phyloP scores from a whole-genome alignment of 1,140 invertebrate species.

The Aethina tumida region DNA sequence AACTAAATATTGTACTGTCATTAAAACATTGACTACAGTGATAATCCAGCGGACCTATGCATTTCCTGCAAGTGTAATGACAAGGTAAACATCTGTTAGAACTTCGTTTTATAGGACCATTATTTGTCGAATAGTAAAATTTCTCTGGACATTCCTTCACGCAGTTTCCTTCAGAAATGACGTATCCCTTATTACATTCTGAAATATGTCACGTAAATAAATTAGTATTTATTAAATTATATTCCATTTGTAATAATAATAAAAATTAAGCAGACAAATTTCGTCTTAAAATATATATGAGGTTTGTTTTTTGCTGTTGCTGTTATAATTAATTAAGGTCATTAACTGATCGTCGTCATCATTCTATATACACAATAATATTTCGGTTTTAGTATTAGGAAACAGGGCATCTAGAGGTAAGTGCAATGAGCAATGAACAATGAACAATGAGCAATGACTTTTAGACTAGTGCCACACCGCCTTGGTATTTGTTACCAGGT shows the following conservation, averaged over 20 bases:
- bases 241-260: not conserved
- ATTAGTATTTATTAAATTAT: conserved; percentile 14
- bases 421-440: too few species aligned
- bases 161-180: conserved; percentile 36
- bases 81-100: conserved; percentile 36
- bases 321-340: too few species aligned
- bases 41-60: conserved; percentile 44
- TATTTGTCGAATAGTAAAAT: conserved; percentile 19
- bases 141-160: conserved; percentile 36
- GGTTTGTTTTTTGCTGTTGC: too few species aligned
- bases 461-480: too few species aligned
- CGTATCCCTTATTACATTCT: conserved; percentile 37
- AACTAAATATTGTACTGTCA: conserved; percentile 37
- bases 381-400: too few species aligned
- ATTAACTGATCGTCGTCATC: too few species aligned
- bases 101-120: conserved; percentile 9
- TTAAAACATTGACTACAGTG: conserved; percentile 44
- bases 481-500: too few species aligned
- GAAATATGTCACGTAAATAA: conserved; percentile 29
- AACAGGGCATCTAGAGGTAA: too few species aligned
- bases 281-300: not conserved
- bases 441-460: too few species aligned
- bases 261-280: conserved; percentile 2
- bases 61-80: conserved; percentile 49
- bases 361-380: too few species aligned